phyloP scores from a whole-genome alignment of 2,113 vertebrate genomes.

The Tyto alba region DNA sequence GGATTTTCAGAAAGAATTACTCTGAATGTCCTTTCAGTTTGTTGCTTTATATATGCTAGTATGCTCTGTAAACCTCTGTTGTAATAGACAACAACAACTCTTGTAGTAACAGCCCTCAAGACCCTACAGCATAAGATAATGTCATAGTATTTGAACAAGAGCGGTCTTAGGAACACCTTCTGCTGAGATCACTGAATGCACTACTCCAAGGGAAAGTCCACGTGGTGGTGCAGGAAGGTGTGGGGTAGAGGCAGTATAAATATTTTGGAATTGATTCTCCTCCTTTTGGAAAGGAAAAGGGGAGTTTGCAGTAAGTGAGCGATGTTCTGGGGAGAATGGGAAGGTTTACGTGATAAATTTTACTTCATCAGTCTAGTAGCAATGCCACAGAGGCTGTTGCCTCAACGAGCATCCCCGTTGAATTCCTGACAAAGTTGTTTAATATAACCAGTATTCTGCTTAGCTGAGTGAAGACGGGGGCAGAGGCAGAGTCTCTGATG shows the following conservation, averaged over 20 bases:
- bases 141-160: neutral
- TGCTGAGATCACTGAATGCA: neutral
- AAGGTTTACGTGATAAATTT: neutral
- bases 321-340: fast-evolving
- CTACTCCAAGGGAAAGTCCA: neutral
- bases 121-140: neutral
- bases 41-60: neutral
- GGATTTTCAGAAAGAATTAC: neutral
- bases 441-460: neutral
- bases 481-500: neutral
- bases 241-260: neutral
- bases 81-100: neutral
- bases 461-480: neutral
- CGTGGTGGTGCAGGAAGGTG: neutral
- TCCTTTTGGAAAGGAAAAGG: neutral
- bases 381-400: neutral
- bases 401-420: neutral
- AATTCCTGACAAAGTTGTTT: neutral
- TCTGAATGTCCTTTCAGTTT: neutral
- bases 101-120: neutral
- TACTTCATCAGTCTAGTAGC: neutral
- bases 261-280: neutral
- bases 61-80: neutral
- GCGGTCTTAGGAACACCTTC: neutral
- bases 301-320: neutral